Evolutionary conservation across 2,113 vertebrate genomes (phyloP).

Genomic region (Hemiscyllium ocellatum): DNA sequence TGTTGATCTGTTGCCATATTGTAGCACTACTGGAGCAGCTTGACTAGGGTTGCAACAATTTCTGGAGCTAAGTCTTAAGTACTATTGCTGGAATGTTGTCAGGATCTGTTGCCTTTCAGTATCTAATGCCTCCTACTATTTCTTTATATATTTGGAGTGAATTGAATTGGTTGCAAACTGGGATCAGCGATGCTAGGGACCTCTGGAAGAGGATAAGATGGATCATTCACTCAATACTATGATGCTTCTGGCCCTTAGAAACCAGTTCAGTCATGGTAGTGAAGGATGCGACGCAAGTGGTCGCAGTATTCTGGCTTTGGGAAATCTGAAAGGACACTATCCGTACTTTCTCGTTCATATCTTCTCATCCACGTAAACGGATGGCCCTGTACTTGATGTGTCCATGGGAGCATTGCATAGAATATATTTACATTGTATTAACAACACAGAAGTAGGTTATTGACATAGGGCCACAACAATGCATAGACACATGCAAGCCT

Average conservation of each 20-base stretch:
- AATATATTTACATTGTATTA: not conserved
- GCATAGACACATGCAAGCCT: not conserved
- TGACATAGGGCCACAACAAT: not conserved
- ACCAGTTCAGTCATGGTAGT: constrained; percentile 1
- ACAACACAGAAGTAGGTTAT: not conserved
- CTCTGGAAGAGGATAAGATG: too few species aligned
- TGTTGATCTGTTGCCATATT: not conserved
- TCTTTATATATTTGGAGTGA: too few species aligned
- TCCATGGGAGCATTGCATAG: not conserved
- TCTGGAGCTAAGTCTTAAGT: not conserved
- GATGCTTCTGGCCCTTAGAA: not conserved
- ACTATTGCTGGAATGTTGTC: not conserved
- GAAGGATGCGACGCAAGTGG: not conserved
- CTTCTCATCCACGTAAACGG: too few species aligned
- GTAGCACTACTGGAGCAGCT: not conserved
- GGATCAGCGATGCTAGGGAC: too few species aligned
- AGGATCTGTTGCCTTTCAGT: not conserved
- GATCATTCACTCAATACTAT: too few species aligned
- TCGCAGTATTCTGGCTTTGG: not conserved
- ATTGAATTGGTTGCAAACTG: too few species aligned
- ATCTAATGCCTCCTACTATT: not conserved
- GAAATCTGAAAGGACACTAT: not conserved
- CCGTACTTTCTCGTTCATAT: too few species aligned
- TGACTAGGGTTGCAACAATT: not conserved
- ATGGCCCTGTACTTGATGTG: not conserved